Base-by-base conservation (phyloP, 2,797 vertebrate genomes). In the Enteromius fasciolatus region DNA sequence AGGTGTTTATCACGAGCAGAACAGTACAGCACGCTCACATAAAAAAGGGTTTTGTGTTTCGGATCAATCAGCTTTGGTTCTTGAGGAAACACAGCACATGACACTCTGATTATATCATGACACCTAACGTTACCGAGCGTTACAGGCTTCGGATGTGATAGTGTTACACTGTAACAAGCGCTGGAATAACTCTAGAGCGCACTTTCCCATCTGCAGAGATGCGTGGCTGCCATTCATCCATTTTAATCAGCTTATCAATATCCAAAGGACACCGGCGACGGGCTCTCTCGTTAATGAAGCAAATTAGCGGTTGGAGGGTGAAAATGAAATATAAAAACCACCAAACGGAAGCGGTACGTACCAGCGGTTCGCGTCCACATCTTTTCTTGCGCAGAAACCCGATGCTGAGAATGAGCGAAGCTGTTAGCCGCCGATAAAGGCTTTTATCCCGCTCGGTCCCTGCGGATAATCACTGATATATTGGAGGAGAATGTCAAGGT, bases 351-450 rank as follows among this genome's bases (percentile, higher is more conserved):
- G 68, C 81, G 82, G 82, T 81, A 83, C 88, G 39, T 78, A 95
- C 94, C 93, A 91, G 89, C 91, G 91, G 91, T 89, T 91, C 88
- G 87, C 75, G 88, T 88, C 83, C 87, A 87, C 90, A 90, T 87
- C 93, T 92, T 93, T 90, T 93, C 91, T 93, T 94, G 91, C 94
- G 94, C 94, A 95, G 92, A 90, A 94, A 93, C 90, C 91, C 91
- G 93, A 90, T 89, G 92, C 89, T 85, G 89, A 88, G 90, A 86
- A 91, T 87, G 91, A 87, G 87, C 87, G 90, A 81, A 52, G 86
- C 83, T 84, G 87, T 85, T 4, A 86, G 86, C 68, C 74, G 87
- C 78, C 85, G 82, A 80, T 69, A 59, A 86, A 79, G 82, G 25
- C 64, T 50, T 23, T 23, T 57, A 61, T 80, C 39, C 81, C 6